phyloP scores from a whole-genome alignment of 2,888 invertebrate genomes.

The Chalcosyrphus nemorum region DNA sequence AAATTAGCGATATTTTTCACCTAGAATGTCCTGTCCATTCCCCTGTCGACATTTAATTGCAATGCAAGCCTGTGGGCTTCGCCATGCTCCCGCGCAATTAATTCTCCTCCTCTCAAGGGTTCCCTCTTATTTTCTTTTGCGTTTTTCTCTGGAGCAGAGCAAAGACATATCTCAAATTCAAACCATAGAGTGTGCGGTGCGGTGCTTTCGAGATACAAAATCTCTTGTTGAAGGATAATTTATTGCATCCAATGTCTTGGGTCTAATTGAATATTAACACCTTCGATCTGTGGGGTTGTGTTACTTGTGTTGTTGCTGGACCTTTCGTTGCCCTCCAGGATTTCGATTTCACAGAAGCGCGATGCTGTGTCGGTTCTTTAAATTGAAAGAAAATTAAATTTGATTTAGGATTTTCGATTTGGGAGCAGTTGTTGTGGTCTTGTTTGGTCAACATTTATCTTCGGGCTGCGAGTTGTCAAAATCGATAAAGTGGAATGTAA shows the following conservation, averaged over 20 bases:
- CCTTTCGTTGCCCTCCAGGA: slow-evolving; percentile 38
- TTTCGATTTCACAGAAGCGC: slow-evolving; percentile 58
- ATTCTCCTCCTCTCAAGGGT: slow-evolving; percentile 18
- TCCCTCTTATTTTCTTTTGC: slow-evolving; percentile 6
- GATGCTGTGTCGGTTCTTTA: slow-evolving; percentile 10
- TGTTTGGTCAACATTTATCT: slow-evolving; percentile 66
- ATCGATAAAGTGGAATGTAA: slow-evolving; percentile 43
- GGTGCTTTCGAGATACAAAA: slow-evolving; percentile 42
- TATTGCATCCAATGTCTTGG: slow-evolving; percentile 66
- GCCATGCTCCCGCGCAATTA: slow-evolving; percentile 39
- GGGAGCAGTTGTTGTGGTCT: slow-evolving; percentile 50
- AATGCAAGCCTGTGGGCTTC: slow-evolving; percentile 32
- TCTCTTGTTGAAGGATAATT: slow-evolving; percentile 71
- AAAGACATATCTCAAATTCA: slow-evolving; percentile 44
- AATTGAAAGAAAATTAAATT: slow-evolving; percentile 66
- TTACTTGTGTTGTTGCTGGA: slow-evolving; percentile 43
- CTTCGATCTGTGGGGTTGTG: slow-evolving; percentile 74
- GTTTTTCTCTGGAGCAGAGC: not conserved
- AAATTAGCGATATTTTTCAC: slow-evolving; percentile 56
- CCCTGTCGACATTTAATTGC: slow-evolving; percentile 59
- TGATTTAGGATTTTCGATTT: slow-evolving; percentile 68
- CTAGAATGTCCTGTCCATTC: not conserved
- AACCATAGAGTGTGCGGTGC: no score
- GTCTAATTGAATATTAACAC: slow-evolving; percentile 82
- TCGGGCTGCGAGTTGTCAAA: slow-evolving; percentile 51